Base-by-base conservation (phyloP, 2,888 invertebrate genomes). In the Euplexia lucipara region DNA sequence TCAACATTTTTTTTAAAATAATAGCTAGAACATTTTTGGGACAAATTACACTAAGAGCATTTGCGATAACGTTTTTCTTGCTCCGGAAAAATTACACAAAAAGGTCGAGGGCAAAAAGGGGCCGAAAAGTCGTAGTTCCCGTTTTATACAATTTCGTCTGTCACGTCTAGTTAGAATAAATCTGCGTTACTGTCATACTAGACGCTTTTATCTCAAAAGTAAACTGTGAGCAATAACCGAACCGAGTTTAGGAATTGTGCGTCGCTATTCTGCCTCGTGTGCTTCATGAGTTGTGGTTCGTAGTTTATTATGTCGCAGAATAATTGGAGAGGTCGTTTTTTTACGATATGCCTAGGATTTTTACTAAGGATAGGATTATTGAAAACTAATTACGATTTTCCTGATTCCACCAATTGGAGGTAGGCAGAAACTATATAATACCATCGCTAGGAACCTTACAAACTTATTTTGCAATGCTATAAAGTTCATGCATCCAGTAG, bases 181-280 rank as follows among this genome's bases (percentile, higher is more conserved):
- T 85, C 82, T 70, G 58, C 71, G 78, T 81, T 77, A 75, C 76
- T 76, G 81, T 82, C 85, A 76, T 76, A 75, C 85, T 83, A 88
- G 85, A 88, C 88, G 86, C 88, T 90, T 91, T 91, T 90, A 91
- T 91, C 88, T 88, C 78, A 85, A 91, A 91, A 81, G 89, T 88
- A 91, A 91, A 91, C 90, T 84, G 69, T 61, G 70, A 78, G 83
- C 85, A 86, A 90, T 85, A 89, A 88, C 86, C 82, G 85, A 77
- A 71, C 73, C 66, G 52, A 67, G 70, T 82, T 84, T 75, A 71
- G 79, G 81, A 83, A 84, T 81, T 78, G 77, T 79, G 71, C 79
- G 85, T 78, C 79, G 86, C 85, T 84, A 88, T 88, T 85, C 86
- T 81, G 79, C 66, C 75, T 78, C 76, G 52, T 66, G 61, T 76